A percentile compares a stretch with the other conserved stretches of the same genome.
Conservation (phyloP, 2,888 invertebrate genomes). For the Macaria notata region DNA sequence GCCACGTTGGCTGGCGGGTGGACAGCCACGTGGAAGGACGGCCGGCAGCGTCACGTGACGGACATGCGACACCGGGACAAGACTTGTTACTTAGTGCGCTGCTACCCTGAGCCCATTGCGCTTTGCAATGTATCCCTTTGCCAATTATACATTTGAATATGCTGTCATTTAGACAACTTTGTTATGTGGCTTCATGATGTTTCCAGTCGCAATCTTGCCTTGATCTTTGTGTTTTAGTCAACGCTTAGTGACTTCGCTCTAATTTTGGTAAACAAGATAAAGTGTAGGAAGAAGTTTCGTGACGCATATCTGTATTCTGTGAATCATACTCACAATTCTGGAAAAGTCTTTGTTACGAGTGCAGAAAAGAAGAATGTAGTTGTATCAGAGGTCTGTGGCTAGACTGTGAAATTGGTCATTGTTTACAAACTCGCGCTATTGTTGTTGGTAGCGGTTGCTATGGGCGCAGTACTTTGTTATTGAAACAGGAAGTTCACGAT, state of each 20-base stretch:
- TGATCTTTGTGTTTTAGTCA: slow-evolving; percentile 1
- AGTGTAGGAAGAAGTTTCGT: slow-evolving; percentile 38
- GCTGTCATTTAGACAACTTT: neutral
- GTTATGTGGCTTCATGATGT: neutral
- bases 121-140: slow-evolving; percentile 4
- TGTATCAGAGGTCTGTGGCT: too few relatives aligned
- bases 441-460: slow-evolving; percentile 31
- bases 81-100: slow-evolving; percentile 25
- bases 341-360: too few relatives aligned
- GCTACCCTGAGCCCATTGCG: slow-evolving; percentile 30
- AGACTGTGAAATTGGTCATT: too few relatives aligned
- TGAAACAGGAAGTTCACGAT: slow-evolving; percentile 67
- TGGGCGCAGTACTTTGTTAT: slow-evolving; percentile 42
- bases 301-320: slow-evolving; percentile 21
- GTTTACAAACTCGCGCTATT: slow-evolving; percentile 18
- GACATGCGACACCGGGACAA: slow-evolving; percentile 41
- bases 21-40: slow-evolving; percentile 51
- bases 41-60: slow-evolving; percentile 38
- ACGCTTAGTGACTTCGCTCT: slow-evolving; percentile 9
- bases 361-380: too few relatives aligned
- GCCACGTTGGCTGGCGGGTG: slow-evolving; percentile 52
- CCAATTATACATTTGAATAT: slow-evolving; percentile 17
- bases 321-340: too few relatives aligned
- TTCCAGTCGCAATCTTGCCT: slow-evolving; percentile 9
- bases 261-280: slow-evolving; percentile 33